Conservation (phyloP, 2,888 invertebrate genomes). For the Aporophyla nigra region DNA sequence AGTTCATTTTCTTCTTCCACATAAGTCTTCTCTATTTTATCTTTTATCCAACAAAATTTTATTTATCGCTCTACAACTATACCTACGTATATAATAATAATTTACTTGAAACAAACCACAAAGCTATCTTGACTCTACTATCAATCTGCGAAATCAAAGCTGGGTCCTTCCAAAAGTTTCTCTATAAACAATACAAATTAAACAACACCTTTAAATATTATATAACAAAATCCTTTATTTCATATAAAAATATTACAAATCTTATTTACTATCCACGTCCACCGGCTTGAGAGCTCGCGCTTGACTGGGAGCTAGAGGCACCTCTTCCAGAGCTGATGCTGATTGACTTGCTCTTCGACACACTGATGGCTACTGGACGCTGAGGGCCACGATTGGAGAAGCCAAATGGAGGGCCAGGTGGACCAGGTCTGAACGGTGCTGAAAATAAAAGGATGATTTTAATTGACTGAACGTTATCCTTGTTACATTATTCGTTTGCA, state of each 20-base stretch:
- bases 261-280: constrained; percentile 37
- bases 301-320: constrained; percentile 37
- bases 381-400: background rate
- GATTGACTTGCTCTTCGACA: constrained; percentile 75
- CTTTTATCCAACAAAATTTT: background rate
- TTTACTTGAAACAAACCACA: background rate
- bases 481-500: background rate
- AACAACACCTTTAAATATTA: background rate
- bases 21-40: background rate
- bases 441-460: background rate
- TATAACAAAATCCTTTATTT: background rate
- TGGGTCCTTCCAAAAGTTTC: background rate
- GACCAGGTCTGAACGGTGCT: constrained; percentile 15
- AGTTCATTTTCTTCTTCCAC: too few species aligned
- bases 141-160: background rate
- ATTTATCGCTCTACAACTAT: background rate
- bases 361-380: constrained; percentile 63
- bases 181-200: background rate
- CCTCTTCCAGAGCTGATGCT: constrained; percentile 71
- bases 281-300: constrained; percentile 45
- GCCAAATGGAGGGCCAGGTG: constrained; percentile 2
- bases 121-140: background rate
- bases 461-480: background rate
- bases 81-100: background rate
- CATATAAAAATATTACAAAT: background rate